Conservation (phyloP, 1,140 invertebrate genomes). For the Papilio aristodemus region DNA sequence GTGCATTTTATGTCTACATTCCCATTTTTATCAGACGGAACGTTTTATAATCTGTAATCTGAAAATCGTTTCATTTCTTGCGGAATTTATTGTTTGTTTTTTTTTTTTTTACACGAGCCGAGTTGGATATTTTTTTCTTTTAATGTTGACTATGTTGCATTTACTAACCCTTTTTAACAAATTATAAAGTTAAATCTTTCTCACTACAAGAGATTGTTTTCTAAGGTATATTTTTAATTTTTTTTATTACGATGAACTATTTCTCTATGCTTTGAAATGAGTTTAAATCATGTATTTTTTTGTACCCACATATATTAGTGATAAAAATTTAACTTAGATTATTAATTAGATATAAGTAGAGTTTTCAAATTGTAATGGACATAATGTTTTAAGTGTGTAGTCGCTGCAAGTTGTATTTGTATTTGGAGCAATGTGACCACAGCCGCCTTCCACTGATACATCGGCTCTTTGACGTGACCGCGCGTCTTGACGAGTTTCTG, state of each 20-base stretch:
- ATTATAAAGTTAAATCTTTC: not conserved
- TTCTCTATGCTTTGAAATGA: conserved; percentile 63
- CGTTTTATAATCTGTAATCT: conserved; percentile 39
- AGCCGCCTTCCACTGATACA: conserved; percentile 58
- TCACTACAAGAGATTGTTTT: conserved; percentile 28
- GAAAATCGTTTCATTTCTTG: conserved; percentile 46
- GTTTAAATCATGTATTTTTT: conserved; percentile 55
- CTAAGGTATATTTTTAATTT: conserved; percentile 46
- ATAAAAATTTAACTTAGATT: conserved; percentile 78
- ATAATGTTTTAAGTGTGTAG: conserved; percentile 66
- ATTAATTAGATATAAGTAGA: conserved; percentile 79
- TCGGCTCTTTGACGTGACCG: conserved; percentile 8
- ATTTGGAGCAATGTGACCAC: conserved; percentile 66
- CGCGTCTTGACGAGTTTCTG: not conserved
- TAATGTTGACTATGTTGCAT: not conserved
- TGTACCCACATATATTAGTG: conserved; percentile 74
- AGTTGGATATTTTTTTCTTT: conserved; percentile 9
- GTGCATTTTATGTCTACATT: conserved; percentile 61
- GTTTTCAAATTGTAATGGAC: conserved; percentile 81
- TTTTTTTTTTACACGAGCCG: conserved; percentile 1
- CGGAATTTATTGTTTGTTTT: not conserved
- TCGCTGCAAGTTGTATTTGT: conserved; percentile 50
- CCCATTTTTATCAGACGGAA: conserved; percentile 51
- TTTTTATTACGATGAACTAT: conserved; percentile 49
- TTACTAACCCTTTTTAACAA: conserved; percentile 18